Conservation (phyloP, 2,113 vertebrate genomes). For the Apeltes quadracus region DNA sequence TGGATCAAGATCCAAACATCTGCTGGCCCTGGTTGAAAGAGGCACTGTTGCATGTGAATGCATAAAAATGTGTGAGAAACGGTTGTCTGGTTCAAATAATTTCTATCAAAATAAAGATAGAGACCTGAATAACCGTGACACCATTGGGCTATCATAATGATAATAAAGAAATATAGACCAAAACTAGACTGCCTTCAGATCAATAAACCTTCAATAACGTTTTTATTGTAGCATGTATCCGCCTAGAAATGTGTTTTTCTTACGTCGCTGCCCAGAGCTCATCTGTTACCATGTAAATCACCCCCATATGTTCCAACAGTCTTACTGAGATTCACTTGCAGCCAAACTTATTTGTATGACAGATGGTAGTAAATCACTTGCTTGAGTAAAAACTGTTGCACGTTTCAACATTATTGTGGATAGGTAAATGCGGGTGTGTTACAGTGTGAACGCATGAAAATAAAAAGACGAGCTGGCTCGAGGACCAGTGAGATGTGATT, state of each 20-base stretch:
- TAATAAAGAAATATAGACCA: too few species aligned
- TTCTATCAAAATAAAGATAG: too few species aligned
- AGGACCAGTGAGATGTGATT: constrained; percentile 31
- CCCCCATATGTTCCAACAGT: neutral
- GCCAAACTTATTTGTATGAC: constrained; percentile 17
- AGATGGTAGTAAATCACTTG: neutral
- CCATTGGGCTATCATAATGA: too few species aligned
- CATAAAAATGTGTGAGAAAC: neutral
- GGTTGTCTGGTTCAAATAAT: too few species aligned
- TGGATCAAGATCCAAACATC: neutral
- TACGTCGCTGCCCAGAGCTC: too few species aligned
- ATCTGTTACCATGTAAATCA: too few species aligned
- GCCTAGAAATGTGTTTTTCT: too few species aligned
- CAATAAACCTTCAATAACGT: too few species aligned
- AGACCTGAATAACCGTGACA: too few species aligned
- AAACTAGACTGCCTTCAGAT: too few species aligned
- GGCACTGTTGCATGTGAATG: neutral
- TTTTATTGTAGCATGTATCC: too few species aligned
- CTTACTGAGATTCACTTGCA: constrained; percentile 4
- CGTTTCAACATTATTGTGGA: neutral
- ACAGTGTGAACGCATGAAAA: constrained; percentile 7
- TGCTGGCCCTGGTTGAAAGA: neutral
- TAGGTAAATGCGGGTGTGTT: neutral
- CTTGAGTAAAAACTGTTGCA: neutral
- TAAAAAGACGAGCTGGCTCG: constrained; percentile 19